Evolutionary conservation across 2,888 invertebrate genomes (phyloP), one percentile per base, ranked within the genome.

Genomic region (Dioctria linearis): DNA sequence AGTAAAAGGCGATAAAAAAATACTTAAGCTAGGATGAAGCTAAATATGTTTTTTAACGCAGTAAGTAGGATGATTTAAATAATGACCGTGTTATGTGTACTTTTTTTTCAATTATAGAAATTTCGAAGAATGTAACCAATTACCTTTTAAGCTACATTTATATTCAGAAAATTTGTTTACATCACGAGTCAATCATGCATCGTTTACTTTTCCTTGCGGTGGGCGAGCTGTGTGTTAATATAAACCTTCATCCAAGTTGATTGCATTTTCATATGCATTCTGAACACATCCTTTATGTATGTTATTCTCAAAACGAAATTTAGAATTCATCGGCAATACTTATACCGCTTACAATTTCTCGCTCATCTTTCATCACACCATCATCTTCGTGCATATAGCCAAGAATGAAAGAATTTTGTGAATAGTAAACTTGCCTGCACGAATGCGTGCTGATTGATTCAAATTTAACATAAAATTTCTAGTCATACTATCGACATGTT

Each of bases 241-340:
- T 69, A 39, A 54, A 11, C 25, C 25, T 25, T 67, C 67, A 51
- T 37, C 11, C 51, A 69, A 69, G 69, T 25, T 69, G 69, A 69
- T 51, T 69, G 51, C 51, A 69, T 51, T 51, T 69, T 69, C 69
- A 69, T 51, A 69, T 69, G 69, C 69, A 69, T 43, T 46, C 67
- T 13, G 66, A 25, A 46, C 46, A 67, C 67, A 67, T 11, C n/a
- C 46, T 6, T 13, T 4, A 46, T 11, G 43, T 5, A 25, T 43
- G 25, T 67, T n/a, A n/a, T n/a, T n/a, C n/a, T n/a, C n/a, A n/a
- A n/a, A n/a, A n/a, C n/a, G n/a, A n/a, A 46, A 43, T 67, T 46
- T 25, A 67, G 46, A 67, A 69, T 69, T 69, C 69, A 51, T 69
- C 69, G 8, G 25, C 39, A 37, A 51, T 69, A 9, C 46, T 8